A percentile compares a stretch with the other conserved stretches of the same genome.
Evolutionary conservation across 1,140 invertebrate species (phyloP).

Genomic region (Camponotus floridanus): DNA sequence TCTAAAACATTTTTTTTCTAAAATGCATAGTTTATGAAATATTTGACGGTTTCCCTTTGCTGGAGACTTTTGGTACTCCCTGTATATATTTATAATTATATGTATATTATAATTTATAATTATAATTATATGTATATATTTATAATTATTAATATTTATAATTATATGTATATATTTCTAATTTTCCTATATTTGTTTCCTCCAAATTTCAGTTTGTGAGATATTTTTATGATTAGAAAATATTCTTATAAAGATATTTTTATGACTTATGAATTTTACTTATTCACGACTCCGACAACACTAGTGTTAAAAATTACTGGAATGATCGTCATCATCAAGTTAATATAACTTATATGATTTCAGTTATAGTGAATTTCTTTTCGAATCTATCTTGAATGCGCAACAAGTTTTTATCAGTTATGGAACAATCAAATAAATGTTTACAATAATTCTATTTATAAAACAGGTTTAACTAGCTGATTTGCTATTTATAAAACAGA

Average conservation of each 20-base stretch:
- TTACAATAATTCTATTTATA: constrained; percentile 90
- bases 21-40: too few relatives aligned
- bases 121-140: too few relatives aligned
- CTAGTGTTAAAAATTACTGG: constrained; percentile 97
- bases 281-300: constrained; percentile 95
- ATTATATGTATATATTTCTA: too few relatives aligned
- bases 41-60: too few relatives aligned
- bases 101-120: too few relatives aligned
- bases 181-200: constrained; percentile 93
- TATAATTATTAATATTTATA: too few relatives aligned
- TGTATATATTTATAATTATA: constrained; percentile 81
- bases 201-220: constrained; percentile 91
- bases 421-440: constrained; percentile 91
- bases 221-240: too few relatives aligned
- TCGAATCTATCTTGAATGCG: constrained; percentile 90
- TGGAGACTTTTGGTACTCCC: too few relatives aligned
- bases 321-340: constrained; percentile 95
- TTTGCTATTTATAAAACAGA: too few relatives aligned
- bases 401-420: constrained; percentile 92
- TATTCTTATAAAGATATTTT: too few relatives aligned
- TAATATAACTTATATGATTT: constrained; percentile 41
- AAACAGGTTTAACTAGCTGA: too few relatives aligned
- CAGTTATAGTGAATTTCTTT: constrained; percentile 35
- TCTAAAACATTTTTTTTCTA: too few relatives aligned
- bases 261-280: constrained; percentile 91